Evolutionary conservation across 2,888 invertebrate species (phyloP).

Genomic region (Pinctada fucata): DNA sequence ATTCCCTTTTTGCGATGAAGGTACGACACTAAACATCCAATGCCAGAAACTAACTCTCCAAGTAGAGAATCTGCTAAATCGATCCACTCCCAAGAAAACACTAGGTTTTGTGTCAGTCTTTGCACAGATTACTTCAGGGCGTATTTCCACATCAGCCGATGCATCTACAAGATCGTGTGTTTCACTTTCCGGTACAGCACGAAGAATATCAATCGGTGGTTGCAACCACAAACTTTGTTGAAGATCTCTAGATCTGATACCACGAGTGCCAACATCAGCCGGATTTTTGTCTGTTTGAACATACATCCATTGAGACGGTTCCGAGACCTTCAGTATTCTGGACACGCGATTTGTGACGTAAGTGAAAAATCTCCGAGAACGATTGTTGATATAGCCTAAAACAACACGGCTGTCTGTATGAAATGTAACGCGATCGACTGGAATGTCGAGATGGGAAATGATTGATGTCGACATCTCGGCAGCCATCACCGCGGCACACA

Average conservation of each 20-base stretch:
- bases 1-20: too few species aligned
- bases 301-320: too few species aligned
- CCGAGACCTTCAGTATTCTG: too few species aligned
- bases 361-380: background rate
- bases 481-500: slow-evolving; percentile 50
- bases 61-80: slow-evolving; percentile 12
- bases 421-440: slow-evolving; percentile 28
- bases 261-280: too few species aligned
- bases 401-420: slow-evolving; percentile 41
- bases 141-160: slow-evolving; percentile 8
- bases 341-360: too few species aligned
- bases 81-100: background rate
- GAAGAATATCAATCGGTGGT: too few species aligned
- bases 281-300: too few species aligned
- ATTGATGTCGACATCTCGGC: slow-evolving; percentile 37
- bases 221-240: too few species aligned
- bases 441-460: slow-evolving; percentile 26
- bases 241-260: too few species aligned
- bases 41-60: background rate
- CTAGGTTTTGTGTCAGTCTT: background rate
- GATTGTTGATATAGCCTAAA: background rate
- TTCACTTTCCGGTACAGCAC: too few species aligned
- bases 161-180: slow-evolving; percentile 3
- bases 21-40: background rate
- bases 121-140: background rate